Percentiles rank a stretch among this genome's conserved stretches.
These are phyloP conservation scores for Enteromius afrohamiltoni DNA, from an alignment of 2,797 vertebrate species.

Conservation along the genomic window DNA sequence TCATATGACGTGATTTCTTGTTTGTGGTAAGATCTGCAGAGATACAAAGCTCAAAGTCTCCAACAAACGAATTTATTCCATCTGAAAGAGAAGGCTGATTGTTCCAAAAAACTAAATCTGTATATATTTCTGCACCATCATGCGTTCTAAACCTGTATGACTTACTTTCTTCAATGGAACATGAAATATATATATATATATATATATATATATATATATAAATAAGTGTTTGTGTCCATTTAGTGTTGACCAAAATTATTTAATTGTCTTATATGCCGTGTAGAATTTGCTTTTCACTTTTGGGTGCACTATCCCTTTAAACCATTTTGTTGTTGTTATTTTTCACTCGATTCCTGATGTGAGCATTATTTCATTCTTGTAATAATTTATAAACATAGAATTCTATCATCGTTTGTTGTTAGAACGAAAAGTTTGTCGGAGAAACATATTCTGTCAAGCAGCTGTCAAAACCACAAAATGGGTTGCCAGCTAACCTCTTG, in stretches of 20 bases:
- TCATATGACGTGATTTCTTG: too few relatives aligned
- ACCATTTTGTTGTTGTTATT: neutral
- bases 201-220: too few relatives aligned
- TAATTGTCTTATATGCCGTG: neutral
- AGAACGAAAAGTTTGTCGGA: neutral
- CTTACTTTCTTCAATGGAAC: neutral
- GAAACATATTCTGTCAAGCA: neutral
- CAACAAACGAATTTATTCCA: too few relatives aligned
- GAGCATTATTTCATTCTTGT: neutral
- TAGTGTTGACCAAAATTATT: neutral
- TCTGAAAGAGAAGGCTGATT: too few relatives aligned
- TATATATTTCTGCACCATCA: neutral
- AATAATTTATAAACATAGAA: slow-evolving; percentile 5
- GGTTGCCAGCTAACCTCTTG: neutral
- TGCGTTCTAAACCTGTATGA: neutral
- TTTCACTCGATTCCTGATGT: neutral
- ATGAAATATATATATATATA: too few relatives aligned
- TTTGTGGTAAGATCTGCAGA: too few relatives aligned
- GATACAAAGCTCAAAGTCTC: too few relatives aligned
- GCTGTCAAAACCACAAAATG: neutral
- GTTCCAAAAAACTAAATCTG: too few relatives aligned
- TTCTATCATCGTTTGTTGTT: neutral
- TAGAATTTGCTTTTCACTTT: neutral
- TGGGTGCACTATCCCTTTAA: neutral
- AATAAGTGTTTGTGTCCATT: neutral